Percentiles rank a stretch among this genome's conserved stretches.
Evolutionary conservation across 2,888 invertebrate species (phyloP).

Genomic region (Watsonalla cultraria): DNA sequence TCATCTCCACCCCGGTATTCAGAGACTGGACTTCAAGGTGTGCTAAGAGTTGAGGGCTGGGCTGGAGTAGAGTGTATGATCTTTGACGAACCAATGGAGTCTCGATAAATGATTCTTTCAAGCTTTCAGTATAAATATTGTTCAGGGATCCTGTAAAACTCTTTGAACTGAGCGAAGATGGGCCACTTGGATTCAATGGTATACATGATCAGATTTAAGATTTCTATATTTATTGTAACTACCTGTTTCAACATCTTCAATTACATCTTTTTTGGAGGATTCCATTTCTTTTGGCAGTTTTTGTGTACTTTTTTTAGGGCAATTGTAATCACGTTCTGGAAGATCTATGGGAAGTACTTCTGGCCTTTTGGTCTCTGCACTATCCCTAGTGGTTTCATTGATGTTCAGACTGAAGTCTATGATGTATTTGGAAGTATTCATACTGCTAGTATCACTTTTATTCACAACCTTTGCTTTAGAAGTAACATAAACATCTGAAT

Average conservation of each 20-base stretch:
- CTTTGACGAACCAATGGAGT: constrained; percentile 82
- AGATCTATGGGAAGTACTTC: constrained; percentile 34
- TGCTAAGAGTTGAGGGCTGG: constrained; percentile 86
- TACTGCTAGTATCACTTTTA: constrained; percentile 17
- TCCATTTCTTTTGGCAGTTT: constrained; percentile 27
- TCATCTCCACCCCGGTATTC: constrained; percentile 66
- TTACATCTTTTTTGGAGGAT: constrained; percentile 11
- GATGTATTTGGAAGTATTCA: constrained; percentile 39
- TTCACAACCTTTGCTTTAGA: constrained; percentile 26
- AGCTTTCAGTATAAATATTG: constrained; percentile 55
- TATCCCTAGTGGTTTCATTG: constrained; percentile 35
- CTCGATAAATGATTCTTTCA: constrained; percentile 32
- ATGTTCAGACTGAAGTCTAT: constrained; percentile 55
- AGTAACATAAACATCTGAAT: constrained; percentile 22
- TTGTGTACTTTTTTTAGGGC: constrained; percentile 17
- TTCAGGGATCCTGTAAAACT: constrained; percentile 70
- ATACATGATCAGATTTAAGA: constrained; percentile 16
- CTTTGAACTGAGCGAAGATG: constrained; percentile 53
- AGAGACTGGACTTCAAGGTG: constrained; percentile 77
- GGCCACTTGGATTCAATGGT: constrained; percentile 39
- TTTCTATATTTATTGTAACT: background rate
- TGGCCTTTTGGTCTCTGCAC: constrained; percentile 18
- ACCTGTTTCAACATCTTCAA: constrained; percentile 9
- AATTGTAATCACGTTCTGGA: constrained; percentile 59
- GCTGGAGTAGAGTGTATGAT: constrained; percentile 87